A percentile compares a stretch with the other conserved stretches of the same genome.
Conservation (phyloP, 1,140 invertebrate species). For the Halesus radiatus region DNA sequence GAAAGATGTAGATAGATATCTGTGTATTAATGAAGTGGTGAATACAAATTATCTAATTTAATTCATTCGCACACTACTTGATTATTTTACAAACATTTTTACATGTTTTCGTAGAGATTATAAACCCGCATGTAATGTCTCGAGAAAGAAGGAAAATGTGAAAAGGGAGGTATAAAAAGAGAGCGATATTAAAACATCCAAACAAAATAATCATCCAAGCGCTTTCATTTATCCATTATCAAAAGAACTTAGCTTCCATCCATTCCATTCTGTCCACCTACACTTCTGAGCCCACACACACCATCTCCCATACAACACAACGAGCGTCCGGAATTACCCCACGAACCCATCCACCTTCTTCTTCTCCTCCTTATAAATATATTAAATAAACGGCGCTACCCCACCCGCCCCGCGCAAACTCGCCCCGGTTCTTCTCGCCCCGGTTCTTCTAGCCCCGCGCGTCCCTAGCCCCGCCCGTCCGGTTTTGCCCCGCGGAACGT, state of each 20-base stretch:
- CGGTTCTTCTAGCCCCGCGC: neutral
- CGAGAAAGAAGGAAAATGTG: too few relatives aligned
- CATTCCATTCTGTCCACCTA: neutral
- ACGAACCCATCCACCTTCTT: neutral
- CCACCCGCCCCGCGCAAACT: conserved; percentile 9
- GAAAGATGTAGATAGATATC: too few relatives aligned
- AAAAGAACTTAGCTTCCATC: neutral
- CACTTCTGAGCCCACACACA: neutral
- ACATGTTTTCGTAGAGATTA: too few relatives aligned
- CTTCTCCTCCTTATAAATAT: conserved; percentile 52
- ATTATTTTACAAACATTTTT: too few relatives aligned
- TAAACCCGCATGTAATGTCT: too few relatives aligned
- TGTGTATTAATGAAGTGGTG: too few relatives aligned
- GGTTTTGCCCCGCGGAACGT: conserved; percentile 23
- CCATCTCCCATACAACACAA: neutral
- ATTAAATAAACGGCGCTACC: conserved; percentile 41
- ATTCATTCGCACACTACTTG: too few relatives aligned
- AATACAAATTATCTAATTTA: too few relatives aligned
- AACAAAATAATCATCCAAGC: conserved; percentile 5
- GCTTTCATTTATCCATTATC: conserved; percentile 18
- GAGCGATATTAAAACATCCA: neutral
- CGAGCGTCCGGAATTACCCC: conserved; percentile 5
- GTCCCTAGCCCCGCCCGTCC: neutral
- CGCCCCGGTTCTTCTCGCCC: neutral
- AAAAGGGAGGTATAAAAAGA: too few relatives aligned